These are phyloP conservation scores for Nudaria mundana DNA, from an alignment of 2,888 invertebrate species.

Conservation along the genomic window DNA sequence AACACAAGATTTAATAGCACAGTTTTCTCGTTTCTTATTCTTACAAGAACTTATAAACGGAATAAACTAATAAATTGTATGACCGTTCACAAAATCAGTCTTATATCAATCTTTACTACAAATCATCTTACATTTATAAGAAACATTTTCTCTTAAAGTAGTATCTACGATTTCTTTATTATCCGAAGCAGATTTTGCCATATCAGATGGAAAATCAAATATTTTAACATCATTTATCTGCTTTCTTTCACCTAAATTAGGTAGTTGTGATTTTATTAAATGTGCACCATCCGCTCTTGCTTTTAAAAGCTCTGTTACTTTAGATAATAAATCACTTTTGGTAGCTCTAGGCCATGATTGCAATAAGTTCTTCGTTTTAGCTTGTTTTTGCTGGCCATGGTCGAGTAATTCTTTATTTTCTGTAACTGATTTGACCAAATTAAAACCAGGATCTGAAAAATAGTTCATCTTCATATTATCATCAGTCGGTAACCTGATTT, in stretches of 20 bases:
- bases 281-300: not conserved
- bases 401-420: too few species aligned
- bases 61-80: not conserved
- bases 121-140: slow-evolving; percentile 64
- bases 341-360: not conserved
- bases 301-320: not conserved
- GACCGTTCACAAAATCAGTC: not conserved
- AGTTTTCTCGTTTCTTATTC: too few species aligned
- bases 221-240: not conserved
- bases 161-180: slow-evolving; percentile 28
- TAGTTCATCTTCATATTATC: too few species aligned
- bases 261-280: not conserved
- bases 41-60: too few species aligned
- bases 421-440: too few species aligned
- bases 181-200: slow-evolving; percentile 45
- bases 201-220: slow-evolving; percentile 23
- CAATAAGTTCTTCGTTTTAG: too few species aligned
- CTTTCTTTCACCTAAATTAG: not conserved
- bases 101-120: slow-evolving; percentile 47
- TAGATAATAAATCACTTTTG: not conserved
- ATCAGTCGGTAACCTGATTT: too few species aligned
- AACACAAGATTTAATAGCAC: too few species aligned
- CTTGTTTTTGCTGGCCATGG: too few species aligned
- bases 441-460: too few species aligned
- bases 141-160: slow-evolving; percentile 54